Evolutionary conservation across 2,888 invertebrate genomes (phyloP), one percentile per base, ranked within the genome.

Genomic region (Mycalesis mineus): DNA sequence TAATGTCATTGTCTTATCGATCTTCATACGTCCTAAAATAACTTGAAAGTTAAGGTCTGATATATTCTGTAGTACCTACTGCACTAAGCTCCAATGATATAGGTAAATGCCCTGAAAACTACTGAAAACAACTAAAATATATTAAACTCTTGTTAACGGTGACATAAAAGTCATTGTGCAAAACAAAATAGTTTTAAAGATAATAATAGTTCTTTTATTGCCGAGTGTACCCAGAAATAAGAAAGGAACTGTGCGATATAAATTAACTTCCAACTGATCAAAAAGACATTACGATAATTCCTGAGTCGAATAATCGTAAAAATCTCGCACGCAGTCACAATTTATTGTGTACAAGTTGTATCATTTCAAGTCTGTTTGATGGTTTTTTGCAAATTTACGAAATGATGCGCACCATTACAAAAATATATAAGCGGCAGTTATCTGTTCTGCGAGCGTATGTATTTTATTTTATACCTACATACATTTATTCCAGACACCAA

Each of bases 401-500:
- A 65, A 62, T 56, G 33, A 61, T 61, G 58, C 22, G 22, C 5
- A 22, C 42, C 31, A 62, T 61, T 59, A 59, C 53, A 61, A 56
- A 60, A 56, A 61, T 61, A 57, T 57, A 57, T 39, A 57, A 59
- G 51, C 61, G 55, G 59, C 60, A 55, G 47, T 61, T 56, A 56
- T 61, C 51, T 60, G 55, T 62, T 63, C 60, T 2, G 57, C 54
- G 57, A 55, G 54, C 64, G 64, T 63, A 66, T 63, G 65, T 66
- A 63, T 66, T 70, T 70, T 65, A 66, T 70, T 68, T 68, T 64
- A 63, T 65, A 62, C 66, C 65, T 68, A 62, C 67, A 67, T 68
- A 62, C 67, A 67, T 68, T 70, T 73, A 74, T 74, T 75, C 69
- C 70, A 72, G 74, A 66, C 70, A 72, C 79, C 67, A 68, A 80